phyloP scores from a whole-genome alignment of 2,113 vertebrate genomes.

The Leiothrix lutea region DNA sequence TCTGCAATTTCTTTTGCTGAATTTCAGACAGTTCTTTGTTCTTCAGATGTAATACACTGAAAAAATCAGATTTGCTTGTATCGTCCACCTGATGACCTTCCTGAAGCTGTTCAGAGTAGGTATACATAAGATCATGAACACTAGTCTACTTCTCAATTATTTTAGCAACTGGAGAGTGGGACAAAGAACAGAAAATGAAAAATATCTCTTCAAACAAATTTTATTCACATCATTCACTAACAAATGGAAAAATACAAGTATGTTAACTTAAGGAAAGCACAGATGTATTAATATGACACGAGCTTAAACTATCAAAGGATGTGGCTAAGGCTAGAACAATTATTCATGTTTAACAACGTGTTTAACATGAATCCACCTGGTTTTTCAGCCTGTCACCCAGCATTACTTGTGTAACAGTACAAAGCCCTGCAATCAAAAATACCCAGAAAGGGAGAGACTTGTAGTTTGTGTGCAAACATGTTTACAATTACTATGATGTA shows the following conservation, averaged over 20 bases:
- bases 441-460: background rate
- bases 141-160: background rate
- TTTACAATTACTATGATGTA: background rate
- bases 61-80: background rate
- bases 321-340: background rate
- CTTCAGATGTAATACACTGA: background rate
- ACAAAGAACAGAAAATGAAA: background rate
- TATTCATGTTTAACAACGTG: background rate
- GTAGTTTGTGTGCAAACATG: background rate
- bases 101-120: background rate
- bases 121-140: accelerated
- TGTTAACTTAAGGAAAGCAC: background rate
- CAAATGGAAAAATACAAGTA: background rate
- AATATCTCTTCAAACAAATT: background rate
- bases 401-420: background rate
- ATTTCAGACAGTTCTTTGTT: background rate
- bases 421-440: background rate
- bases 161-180: background rate
- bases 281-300: background rate
- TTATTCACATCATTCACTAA: background rate
- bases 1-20: background rate
- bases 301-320: background rate
- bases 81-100: background rate
- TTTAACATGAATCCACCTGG: background rate
- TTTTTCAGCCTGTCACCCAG: background rate